Base-by-base conservation (phyloP, 1,140 invertebrate genomes). In the Cylas formicarius region DNA sequence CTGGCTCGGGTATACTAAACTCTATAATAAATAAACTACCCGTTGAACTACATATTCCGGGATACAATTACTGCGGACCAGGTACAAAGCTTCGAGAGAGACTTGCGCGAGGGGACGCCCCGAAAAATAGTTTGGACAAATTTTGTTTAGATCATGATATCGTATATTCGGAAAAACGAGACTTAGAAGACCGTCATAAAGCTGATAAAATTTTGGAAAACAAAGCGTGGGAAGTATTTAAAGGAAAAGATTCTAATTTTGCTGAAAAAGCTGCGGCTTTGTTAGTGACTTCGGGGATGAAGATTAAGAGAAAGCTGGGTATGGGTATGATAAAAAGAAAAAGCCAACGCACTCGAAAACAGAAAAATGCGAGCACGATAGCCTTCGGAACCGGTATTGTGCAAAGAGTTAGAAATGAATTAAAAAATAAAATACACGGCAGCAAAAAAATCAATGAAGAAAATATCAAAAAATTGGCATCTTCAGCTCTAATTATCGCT, bases 81-180 rank as follows among this genome's bases (percentile, higher is more conserved):
- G 41, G 32, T 10, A 44, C 41, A 13, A 21, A 44, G 19, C 26
- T 44, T n/a, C 31, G 36, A 18, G 23, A 24, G 28, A 18, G 41
- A 21, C 7, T 44, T 10, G 29, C 16, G 9, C 4, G 32, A 1
- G 32, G 32, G 13, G 41, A 44, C 27, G 9, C 24, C 22, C 65
- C 65, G 16, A 57, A 71, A 18, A 72, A 72, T 61, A 33, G 35
- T 17, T 56, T 74, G 19, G 69, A 73, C 54, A 21, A 55, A 37
- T 59, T 63, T 18, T 71, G 69, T 40, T 69, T 65, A 54, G 36
- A 63, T 23, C 72, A 73, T 45, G 66, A 72, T 57, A 69, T 72
- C 35, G 55, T 57, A 4, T 72, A 71, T 52, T 50, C 56, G 0
- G 44, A 64, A 47, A 56, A 50, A 29, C 57, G 58, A 22, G 49